Base-by-base conservation (phyloP, 2,888 invertebrate genomes). In the Parnassius orleans region DNA sequence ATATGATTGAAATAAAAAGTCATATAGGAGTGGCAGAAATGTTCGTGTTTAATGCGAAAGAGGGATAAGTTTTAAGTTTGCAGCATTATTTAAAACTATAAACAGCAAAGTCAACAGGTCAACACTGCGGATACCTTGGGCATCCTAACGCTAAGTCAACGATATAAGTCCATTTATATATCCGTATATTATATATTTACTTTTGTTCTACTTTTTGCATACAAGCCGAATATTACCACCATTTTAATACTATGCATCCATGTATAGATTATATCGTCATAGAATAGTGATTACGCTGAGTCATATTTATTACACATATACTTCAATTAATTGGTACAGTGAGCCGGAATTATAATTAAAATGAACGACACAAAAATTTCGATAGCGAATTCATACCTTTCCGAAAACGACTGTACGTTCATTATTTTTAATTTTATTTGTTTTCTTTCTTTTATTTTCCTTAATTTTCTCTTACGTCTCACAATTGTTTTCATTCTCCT, bases 31-130 rank as follows among this genome's bases (percentile, higher is more conserved):
- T 69, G 70, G 70, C 70, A 73, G 71, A 67, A 70, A 69, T 70
- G 70, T 72, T 70, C 66, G 72, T 72, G 70, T 70, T 70, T 77
- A 75, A 73, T 73, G 78, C 75, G 75, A 81, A 77, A 81, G 88
- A 90, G 90, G 91, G 89, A 90, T 90, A 88, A 90, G 90, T 90
- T 83, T 84, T 81, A 69, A 90, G 86, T 86, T 88, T 88, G 85
- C 89, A 91, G 89, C 86, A 72, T 72, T 72, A 73, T 73, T 78
- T 75, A 79, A 75, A 75, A 63, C 11, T 75, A 75, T 78, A 79
- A 77, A 78, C 79, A 83, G 74, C 78, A 81, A 80, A 83, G 81
- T 84, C 87, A 80, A 82, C 86, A 87, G 87, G 84, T 87, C 87
- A 83, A 81, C 88, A 87, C 87, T 75, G 76, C 87, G 83, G 86